Evolutionary conservation across 2,888 invertebrate genomes (phyloP).

Genomic region (Criorhina ranunculi): DNA sequence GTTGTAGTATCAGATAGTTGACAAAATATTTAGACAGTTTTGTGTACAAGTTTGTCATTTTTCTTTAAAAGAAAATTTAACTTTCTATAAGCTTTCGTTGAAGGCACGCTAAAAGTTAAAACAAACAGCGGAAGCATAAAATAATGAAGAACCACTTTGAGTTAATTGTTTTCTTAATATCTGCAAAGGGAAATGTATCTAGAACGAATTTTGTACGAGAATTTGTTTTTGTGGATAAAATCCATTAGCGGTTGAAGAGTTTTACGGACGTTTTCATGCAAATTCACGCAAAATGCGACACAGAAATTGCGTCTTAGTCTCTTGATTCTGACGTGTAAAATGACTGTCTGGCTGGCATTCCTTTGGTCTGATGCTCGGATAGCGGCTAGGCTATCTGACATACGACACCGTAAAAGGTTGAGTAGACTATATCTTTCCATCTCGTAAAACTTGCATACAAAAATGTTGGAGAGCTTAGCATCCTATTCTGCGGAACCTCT

Average conservation of each 20-base stretch:
- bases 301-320: too few species aligned
- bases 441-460: too few species aligned
- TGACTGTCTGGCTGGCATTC: too few species aligned
- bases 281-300: too few species aligned
- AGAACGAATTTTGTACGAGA: slow-evolving; percentile 4
- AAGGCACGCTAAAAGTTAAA: slow-evolving; percentile 8
- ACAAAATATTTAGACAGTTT: neutral
- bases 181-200: slow-evolving; percentile 9
- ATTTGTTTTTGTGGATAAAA: neutral
- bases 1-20: slow-evolving; percentile 4
- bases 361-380: too few species aligned
- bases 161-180: neutral
- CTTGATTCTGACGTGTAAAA: too few species aligned
- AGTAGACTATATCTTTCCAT: too few species aligned
- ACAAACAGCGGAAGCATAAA: neutral
- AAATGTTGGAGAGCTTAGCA: too few species aligned
- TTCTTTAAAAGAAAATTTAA: neutral
- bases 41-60: too few species aligned
- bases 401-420: too few species aligned
- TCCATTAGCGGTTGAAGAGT: slow-evolving; percentile 5
- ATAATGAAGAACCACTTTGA: neutral
- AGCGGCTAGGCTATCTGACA: too few species aligned
- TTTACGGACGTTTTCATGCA: neutral
- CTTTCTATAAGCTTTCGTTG: neutral
- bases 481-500: too few species aligned